Percentiles rank a stretch among this genome's conserved stretches.
Evolutionary conservation across 2,113 vertebrate genomes (phyloP).

Genomic region (Cervus canadensis): DNA sequence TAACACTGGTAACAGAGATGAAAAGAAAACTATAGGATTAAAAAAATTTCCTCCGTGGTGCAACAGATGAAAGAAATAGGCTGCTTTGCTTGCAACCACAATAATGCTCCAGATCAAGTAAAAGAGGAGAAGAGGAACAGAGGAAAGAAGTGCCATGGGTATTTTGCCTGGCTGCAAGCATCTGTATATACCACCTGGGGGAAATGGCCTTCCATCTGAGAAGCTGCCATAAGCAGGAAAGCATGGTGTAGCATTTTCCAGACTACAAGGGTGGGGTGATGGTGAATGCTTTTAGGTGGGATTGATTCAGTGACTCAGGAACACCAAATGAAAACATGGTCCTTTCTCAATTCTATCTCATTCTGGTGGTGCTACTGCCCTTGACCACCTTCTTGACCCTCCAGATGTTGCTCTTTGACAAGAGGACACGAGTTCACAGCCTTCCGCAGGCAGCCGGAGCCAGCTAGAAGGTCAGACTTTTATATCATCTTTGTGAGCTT

Average conservation of each 20-base stretch:
- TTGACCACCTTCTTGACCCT: not conserved
- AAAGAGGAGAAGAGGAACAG: not conserved
- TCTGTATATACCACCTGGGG: rapidly evolving
- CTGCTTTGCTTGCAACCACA: not conserved
- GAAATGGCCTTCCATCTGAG: not conserved
- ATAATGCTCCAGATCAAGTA: not conserved
- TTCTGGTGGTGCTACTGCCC: not conserved
- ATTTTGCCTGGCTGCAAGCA: not conserved
- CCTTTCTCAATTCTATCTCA: not conserved
- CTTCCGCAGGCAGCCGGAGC: rapidly evolving
- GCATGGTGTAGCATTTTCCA: rapidly evolving
- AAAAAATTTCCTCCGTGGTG: not conserved
- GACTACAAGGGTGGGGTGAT: rapidly evolving
- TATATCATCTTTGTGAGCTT: not conserved
- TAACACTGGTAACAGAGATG: slow-evolving; percentile 35
- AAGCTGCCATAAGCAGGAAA: not conserved
- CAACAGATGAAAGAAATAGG: not conserved
- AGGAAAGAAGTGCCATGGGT: not conserved
- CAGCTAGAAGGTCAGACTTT: not conserved
- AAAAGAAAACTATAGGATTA: slow-evolving; percentile 6
- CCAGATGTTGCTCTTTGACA: too few relatives aligned
- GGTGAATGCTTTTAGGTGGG: not conserved
- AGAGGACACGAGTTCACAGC: too few relatives aligned
- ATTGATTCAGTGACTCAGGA: not conserved
- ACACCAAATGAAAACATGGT: not conserved